Evolutionary conservation across 1,140 invertebrate species (phyloP), one percentile per base, ranked within the genome.

Genomic region (honey bee (Apis mellifera)): DNA sequence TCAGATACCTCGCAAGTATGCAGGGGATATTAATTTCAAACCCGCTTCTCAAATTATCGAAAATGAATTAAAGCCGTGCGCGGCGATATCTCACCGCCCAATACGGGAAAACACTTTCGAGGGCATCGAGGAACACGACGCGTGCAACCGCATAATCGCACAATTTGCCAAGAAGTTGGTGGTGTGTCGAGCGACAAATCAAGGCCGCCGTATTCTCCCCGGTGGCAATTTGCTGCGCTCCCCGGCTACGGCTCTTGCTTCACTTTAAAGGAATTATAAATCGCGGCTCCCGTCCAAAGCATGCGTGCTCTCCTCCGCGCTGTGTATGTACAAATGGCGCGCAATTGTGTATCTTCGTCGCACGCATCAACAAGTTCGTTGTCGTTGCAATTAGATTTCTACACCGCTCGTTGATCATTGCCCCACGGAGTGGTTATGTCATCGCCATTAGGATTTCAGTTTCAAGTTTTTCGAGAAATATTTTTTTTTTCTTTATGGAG

Each of bases 141-240:
- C 74, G 74, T 57, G 60, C 59, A 50, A n/a, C 55, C 77, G 72
- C 42, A 48, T 48, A 48, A 50, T 66, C 65, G 64, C 73, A 48
- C 57, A 78, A 85, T 85, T 86, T 85, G 73, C 83, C 83, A 78
- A 85, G 73, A 85, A 82, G 68, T 76, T 73, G 32, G 55, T 26
- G 48, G 50, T 54, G 79, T 26, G 72, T 62, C 32, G 66, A 80
- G 65, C 68, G 66, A 85, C 72, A 85, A 82, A 82, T 85, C 68
- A 86, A 74, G 83, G 42, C 78, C 78, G 26, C 15, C 78, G 68
- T 71, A 71, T 62, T 79, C 66, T 62, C 77, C 77, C 57, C 55
- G 32, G 57, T 64, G 55, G 69, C 78, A 62, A 73, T 73, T 73
- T 80, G n/a, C 76, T n/a, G n/a, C n/a, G n/a, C n/a, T n/a, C 54